These are phyloP conservation scores for Ailurus styani DNA, from an alignment of 2,113 vertebrate species.

Conservation along the genomic window DNA sequence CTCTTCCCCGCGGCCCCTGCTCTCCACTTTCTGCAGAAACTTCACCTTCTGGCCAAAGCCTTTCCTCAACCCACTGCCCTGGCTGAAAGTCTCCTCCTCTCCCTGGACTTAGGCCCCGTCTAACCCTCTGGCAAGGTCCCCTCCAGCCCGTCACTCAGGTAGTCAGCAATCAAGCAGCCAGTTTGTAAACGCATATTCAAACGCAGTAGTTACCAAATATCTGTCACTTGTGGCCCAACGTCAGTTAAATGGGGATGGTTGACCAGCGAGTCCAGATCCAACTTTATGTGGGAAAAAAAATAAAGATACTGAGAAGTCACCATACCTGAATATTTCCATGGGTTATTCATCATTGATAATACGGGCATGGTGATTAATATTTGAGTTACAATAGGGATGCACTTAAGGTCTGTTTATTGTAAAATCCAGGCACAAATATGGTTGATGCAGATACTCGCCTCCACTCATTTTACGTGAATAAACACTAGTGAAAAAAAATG, in stretches of 20 bases:
- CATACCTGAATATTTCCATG: background rate
- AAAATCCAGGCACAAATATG: background rate
- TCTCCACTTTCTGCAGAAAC: background rate
- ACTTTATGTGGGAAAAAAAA: background rate
- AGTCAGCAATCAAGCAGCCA: background rate
- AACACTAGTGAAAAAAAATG: background rate
- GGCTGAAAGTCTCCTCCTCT: background rate
- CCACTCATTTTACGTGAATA: background rate
- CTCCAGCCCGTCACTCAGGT: background rate
- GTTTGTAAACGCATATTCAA: background rate
- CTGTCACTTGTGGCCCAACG: rapidly evolving
- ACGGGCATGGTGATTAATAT: background rate
- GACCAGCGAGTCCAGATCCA: background rate
- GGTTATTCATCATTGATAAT: background rate
- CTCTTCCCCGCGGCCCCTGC: background rate
- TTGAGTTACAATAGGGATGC: background rate
- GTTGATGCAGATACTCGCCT: background rate
- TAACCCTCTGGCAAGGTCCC: background rate
- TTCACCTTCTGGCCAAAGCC: background rate
- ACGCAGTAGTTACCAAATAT: background rate
- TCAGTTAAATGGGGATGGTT: background rate
- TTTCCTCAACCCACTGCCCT: background rate
- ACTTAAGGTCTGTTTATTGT: background rate
- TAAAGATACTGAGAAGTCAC: background rate
- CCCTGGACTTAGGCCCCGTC: background rate